A percentile compares a stretch with the other conserved stretches of the same genome.
phyloP scores from a whole-genome alignment of 2,888 invertebrate genomes.

The Drosophila kambysellisi region DNA sequence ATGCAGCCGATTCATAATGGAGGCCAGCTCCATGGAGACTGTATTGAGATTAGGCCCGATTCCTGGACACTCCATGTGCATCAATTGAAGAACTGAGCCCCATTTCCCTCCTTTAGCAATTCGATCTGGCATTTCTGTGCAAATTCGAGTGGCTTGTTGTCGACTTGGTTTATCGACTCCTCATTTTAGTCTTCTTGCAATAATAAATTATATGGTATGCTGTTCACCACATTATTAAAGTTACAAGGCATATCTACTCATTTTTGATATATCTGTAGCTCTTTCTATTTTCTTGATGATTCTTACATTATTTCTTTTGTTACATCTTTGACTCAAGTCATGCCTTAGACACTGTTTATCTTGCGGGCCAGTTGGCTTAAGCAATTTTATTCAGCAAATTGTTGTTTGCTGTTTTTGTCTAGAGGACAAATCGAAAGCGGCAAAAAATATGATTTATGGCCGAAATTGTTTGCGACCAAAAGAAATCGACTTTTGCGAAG shows the following conservation, averaged over 20 bases:
- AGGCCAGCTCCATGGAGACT: slow-evolving; percentile 7
- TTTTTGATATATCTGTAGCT: neutral
- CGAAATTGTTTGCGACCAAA: neutral
- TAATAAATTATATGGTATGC: neutral
- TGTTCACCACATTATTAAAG: neutral
- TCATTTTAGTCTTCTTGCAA: neutral
- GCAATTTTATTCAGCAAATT: slow-evolving; percentile 12
- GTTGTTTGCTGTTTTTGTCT: slow-evolving; percentile 13
- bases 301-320: slow-evolving; percentile 3
- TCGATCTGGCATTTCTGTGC: neutral
- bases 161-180: neutral
- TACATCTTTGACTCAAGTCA: slow-evolving; percentile 16
- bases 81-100: neutral
- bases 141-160: neutral
- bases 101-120: neutral
- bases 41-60: neutral
- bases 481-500: slow-evolving; percentile 3
- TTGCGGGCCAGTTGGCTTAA: neutral
- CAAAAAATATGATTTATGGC: slow-evolving; percentile 28
- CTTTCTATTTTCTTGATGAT: slow-evolving; percentile 1
- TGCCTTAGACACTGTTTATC: slow-evolving; percentile 4
- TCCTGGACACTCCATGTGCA: neutral
- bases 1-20: slow-evolving; percentile 47
- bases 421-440: slow-evolving; percentile 13
- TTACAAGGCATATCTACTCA: neutral